These are phyloP conservation scores for Bruchidius siliquastri DNA, from an alignment of 2,888 invertebrate species.

Conservation along the genomic window DNA sequence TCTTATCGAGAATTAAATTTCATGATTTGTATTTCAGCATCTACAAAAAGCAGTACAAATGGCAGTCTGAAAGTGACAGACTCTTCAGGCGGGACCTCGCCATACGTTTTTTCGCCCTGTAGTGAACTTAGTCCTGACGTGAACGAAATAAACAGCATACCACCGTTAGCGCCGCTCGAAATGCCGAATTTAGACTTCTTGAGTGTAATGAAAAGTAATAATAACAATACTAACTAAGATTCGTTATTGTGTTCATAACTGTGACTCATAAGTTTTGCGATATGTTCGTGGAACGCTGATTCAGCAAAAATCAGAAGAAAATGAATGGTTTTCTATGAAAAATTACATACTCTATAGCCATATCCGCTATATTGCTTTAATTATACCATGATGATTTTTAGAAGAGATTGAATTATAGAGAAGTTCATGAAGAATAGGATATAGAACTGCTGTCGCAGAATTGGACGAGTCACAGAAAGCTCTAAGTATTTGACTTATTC, in stretches of 20 bases:
- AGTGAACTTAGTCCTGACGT: constrained; percentile 44
- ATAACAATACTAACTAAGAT: constrained; percentile 11
- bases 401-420: too few species aligned
- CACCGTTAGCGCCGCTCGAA: constrained; percentile 49
- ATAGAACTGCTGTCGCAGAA: too few species aligned
- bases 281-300: not conserved
- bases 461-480: too few species aligned
- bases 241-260: not conserved
- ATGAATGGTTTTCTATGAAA: too few species aligned
- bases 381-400: too few species aligned
- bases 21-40: constrained; percentile 30
- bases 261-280: not conserved
- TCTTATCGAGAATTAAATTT: too few species aligned
- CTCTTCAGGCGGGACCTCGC: constrained; percentile 44
- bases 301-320: too few species aligned
- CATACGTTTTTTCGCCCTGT: constrained; percentile 45
- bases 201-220: constrained; percentile 21
- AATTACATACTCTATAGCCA: too few species aligned
- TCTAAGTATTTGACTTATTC: too few species aligned
- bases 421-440: too few species aligned
- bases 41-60: constrained; percentile 20
- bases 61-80: constrained; percentile 41
- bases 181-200: constrained; percentile 57
- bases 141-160: constrained; percentile 39
- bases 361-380: too few species aligned